Evolutionary conservation across 2,888 invertebrate species (phyloP).

Genomic region (Sympetrum striolatum): DNA sequence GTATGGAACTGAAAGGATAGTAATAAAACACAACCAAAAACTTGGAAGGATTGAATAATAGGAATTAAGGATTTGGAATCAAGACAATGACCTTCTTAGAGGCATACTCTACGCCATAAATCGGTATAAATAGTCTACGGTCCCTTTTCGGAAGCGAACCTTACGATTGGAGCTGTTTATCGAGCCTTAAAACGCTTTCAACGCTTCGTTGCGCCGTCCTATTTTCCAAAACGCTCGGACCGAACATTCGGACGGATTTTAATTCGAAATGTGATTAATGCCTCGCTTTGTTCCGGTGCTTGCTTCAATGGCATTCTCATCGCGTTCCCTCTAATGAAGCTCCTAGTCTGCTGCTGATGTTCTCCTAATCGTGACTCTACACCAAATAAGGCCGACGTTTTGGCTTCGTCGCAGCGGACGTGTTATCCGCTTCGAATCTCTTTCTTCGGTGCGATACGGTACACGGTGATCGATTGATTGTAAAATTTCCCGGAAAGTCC

Average conservation of each 20-base stretch:
- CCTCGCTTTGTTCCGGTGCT: not conserved
- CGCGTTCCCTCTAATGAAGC: not conserved
- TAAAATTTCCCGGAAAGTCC: not conserved
- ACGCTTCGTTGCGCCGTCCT: not conserved
- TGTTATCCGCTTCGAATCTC: not conserved
- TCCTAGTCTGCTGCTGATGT: not conserved
- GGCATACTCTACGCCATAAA: no score
- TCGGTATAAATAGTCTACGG: no score
- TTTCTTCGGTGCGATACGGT: not conserved
- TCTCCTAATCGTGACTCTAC: not conserved
- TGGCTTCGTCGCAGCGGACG: not conserved
- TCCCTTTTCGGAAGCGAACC: no score
- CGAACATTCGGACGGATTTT: not conserved
- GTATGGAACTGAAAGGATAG: no score
- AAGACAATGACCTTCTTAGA: no score
- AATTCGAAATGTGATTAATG: not conserved
- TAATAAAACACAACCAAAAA: no score
- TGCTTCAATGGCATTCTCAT: not conserved
- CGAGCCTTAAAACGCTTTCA: not conserved
- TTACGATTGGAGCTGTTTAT: not conserved
- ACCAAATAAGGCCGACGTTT: not conserved
- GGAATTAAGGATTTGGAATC: no score
- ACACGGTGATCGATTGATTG: not conserved
- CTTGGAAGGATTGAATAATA: no score
- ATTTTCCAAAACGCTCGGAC: not conserved